Evolutionary conservation across 2,888 invertebrate genomes (phyloP).

Genomic region (Lepidonotus clava): DNA sequence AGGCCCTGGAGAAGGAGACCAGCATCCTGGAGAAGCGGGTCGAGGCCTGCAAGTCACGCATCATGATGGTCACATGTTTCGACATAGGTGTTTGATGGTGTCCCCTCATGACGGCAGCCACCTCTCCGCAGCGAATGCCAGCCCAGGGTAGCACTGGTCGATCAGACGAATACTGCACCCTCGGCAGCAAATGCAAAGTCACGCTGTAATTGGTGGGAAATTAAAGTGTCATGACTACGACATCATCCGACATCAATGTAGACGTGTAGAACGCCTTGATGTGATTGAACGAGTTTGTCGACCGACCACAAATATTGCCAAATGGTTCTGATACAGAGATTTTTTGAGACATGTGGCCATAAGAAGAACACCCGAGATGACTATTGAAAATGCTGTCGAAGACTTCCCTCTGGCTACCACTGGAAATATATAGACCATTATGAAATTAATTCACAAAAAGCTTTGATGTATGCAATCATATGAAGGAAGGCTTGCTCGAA

Average conservation of each 20-base stretch:
- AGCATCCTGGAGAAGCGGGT: slow-evolving; percentile 83
- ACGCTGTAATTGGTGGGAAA: background rate
- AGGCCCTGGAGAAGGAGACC: slow-evolving; percentile 83
- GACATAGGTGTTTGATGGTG: slow-evolving; percentile 61
- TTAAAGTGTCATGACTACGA: background rate
- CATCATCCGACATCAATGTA: slow-evolving; percentile 9
- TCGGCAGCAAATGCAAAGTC: background rate
- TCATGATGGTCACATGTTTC: slow-evolving; percentile 82
- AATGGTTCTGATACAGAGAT: background rate
- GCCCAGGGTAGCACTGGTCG: background rate
- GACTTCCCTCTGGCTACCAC: slow-evolving; percentile 44
- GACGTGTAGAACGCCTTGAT: background rate
- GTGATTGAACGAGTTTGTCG: background rate
- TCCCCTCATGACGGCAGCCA: slow-evolving; percentile 18
- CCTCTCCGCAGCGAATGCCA: slow-evolving; percentile 5
- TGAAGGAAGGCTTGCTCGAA: too few relatives aligned
- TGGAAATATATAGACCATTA: too few relatives aligned
- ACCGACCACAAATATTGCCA: background rate
- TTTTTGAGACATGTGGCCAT: background rate
- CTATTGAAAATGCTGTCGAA: slow-evolving; percentile 51
- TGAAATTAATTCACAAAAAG: too few relatives aligned
- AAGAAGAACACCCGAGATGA: slow-evolving; percentile 16
- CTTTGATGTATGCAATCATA: too few relatives aligned
- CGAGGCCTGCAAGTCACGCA: slow-evolving; percentile 83
- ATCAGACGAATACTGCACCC: background rate